Base-by-base conservation (phyloP, 2,888 invertebrate species). In the Danaus chrysippus region DNA sequence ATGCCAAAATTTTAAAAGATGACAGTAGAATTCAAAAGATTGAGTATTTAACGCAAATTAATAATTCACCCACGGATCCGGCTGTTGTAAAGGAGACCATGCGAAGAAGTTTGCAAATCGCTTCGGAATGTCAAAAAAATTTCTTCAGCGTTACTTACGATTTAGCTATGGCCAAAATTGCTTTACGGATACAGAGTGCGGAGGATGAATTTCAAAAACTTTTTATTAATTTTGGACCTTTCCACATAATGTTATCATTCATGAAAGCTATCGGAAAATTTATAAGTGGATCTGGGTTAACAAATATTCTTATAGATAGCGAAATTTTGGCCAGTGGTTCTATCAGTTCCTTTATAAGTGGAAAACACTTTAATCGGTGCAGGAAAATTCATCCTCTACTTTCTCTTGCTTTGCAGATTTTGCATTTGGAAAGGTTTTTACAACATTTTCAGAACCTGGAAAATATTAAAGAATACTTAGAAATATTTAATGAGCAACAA, bases 21-120 rank as follows among this genome's bases (percentile, higher is more conserved):
- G 67, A 3, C 10, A 53, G 53, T 53, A 53, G 10, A 53, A 53
- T 53, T 53, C 53, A 53, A 53, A 69, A 72, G 58, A 63, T 76
- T 56, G 67, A 71, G 15, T 75, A 77, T 63, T 59, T 75, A 8
- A 71, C 73, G 57, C 71, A 73, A 9, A 75, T 76, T 13, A 75
- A 77, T 68, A 23, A 52, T 59, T 76, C 76, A 11, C 75, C 76
- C n/a, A 76, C 76, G 10, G 65, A 72, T 62, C 58, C 52, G 56
- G 61, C 71, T 42, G 72, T 73, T 23, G 74, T 74, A 49, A 52
- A 65, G 23, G 71, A 71, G 62, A 77, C 75, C 13, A 69, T 76
- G 69, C 55, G 58, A 59, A 68, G 67, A 63, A 63, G 62, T 54
- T 42, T 66, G 61, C 62, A 69, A 65, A 69, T 73, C 58, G 68